Conservation (phyloP, 2,113 vertebrate species). For the Brienomyrus brachyistius region DNA sequence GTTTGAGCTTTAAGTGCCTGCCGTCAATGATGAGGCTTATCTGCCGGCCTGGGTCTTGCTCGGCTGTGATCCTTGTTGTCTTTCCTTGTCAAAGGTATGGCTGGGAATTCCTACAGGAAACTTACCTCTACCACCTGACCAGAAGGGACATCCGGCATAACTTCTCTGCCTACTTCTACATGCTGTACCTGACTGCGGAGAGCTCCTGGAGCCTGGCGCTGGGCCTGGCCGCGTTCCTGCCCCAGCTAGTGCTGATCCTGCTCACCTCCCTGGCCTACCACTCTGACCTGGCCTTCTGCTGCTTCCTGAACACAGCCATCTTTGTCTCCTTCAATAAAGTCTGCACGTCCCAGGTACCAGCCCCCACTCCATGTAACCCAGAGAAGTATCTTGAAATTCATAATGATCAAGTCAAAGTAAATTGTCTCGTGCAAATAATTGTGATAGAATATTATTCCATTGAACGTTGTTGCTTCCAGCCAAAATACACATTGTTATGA, state of each 20-base stretch:
- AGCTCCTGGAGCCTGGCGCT: slow-evolving; percentile 68
- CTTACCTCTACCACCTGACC: slow-evolving; percentile 88
- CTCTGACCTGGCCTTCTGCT: slow-evolving; percentile 77
- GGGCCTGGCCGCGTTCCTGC: slow-evolving; percentile 76
- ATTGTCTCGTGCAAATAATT: not conserved
- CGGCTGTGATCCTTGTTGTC: not conserved
- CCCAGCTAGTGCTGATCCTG: slow-evolving; percentile 72
- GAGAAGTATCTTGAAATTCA: not conserved
- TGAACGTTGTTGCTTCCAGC: not conserved
- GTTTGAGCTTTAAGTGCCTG: not conserved
- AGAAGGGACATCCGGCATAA: slow-evolving; percentile 88
- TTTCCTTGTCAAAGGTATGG: slow-evolving; percentile 61
- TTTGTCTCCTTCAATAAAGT: slow-evolving; percentile 98
- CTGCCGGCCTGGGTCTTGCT: not conserved
- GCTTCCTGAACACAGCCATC: slow-evolving; percentile 80
- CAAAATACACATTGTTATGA: not conserved
- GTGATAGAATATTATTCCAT: not conserved
- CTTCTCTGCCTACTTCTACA: slow-evolving; percentile 94
- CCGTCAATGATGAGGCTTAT: not conserved
- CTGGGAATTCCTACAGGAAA: slow-evolving; percentile 83
- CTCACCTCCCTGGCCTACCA: slow-evolving; percentile 66
- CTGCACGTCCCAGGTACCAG: slow-evolving; percentile 84
- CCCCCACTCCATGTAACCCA: not conserved
- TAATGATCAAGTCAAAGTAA: not conserved
- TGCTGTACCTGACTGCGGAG: slow-evolving; percentile 87